A percentile compares a stretch with the other conserved stretches of the same genome.
Evolutionary conservation across 2,113 vertebrate genomes (phyloP).

Genomic region (Neofelis nebulosa): DNA sequence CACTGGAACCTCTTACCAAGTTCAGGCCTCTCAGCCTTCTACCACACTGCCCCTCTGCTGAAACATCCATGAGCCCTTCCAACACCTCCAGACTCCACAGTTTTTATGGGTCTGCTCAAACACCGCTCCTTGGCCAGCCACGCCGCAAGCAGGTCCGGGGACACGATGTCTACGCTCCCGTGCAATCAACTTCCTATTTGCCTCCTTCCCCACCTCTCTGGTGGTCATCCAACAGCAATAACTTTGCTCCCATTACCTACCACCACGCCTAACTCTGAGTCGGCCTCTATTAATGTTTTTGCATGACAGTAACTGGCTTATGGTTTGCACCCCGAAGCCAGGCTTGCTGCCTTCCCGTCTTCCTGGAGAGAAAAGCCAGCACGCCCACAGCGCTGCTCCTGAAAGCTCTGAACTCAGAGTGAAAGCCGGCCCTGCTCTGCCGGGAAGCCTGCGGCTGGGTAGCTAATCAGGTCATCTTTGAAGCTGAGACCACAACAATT

Average conservation of each 20-base stretch:
- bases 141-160: not conserved
- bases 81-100: not conserved
- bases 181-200: not conserved
- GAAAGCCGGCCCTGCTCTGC: too few relatives aligned
- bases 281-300: not conserved
- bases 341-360: not conserved
- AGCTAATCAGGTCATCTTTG: not conserved
- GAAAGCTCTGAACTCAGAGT: not conserved
- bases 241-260: not conserved
- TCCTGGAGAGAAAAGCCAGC: not conserved
- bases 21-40: not conserved
- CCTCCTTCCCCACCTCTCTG: not conserved
- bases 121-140: not conserved
- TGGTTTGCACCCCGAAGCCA: not conserved
- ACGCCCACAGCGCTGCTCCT: not conserved
- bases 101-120: not conserved
- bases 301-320: not conserved
- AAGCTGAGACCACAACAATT: not conserved
- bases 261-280: not conserved
- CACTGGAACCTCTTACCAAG: not conserved
- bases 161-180: accelerated
- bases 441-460: not conserved
- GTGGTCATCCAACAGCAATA: not conserved
- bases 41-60: not conserved
- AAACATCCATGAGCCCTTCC: not conserved